Evolutionary conservation across 2,113 vertebrate genomes (phyloP).

Genomic region (Phalacrocorax pelagicus): DNA sequence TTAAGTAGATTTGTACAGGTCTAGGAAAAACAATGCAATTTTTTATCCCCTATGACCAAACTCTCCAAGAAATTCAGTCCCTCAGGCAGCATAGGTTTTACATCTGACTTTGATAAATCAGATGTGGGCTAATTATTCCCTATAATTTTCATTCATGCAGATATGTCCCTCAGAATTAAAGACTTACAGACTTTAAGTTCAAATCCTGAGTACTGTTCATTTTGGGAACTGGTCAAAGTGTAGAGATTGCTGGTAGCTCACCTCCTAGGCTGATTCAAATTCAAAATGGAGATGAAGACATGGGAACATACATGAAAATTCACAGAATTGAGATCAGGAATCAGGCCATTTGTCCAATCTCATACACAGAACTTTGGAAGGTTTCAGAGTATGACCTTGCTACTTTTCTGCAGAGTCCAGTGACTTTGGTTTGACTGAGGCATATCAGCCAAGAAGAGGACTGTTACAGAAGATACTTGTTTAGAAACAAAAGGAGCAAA

Average conservation of each 20-base stretch:
- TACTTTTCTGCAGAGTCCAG: not conserved
- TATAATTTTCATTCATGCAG: not conserved
- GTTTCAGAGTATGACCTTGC: not conserved
- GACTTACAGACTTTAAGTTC: not conserved
- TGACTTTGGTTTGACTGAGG: not conserved
- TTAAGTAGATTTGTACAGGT: not conserved
- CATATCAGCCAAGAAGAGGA: not conserved
- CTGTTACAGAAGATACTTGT: not conserved
- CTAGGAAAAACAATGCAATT: not conserved
- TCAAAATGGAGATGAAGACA: not conserved
- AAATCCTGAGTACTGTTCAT: not conserved
- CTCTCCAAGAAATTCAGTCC: not conserved
- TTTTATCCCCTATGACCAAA: not conserved
- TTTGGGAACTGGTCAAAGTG: not conserved
- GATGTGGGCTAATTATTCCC: not conserved
- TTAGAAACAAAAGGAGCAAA: not conserved
- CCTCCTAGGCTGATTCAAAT: not conserved
- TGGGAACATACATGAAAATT: not conserved
- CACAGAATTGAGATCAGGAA: not conserved
- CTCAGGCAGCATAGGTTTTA: not conserved
- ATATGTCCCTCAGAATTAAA: not conserved
- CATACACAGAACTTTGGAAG: not conserved
- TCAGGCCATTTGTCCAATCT: not conserved
- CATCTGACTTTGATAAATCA: not conserved
- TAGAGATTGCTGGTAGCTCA: not conserved